Conservation (phyloP, 1,140 invertebrate species). For the Streblospio benedicti region DNA sequence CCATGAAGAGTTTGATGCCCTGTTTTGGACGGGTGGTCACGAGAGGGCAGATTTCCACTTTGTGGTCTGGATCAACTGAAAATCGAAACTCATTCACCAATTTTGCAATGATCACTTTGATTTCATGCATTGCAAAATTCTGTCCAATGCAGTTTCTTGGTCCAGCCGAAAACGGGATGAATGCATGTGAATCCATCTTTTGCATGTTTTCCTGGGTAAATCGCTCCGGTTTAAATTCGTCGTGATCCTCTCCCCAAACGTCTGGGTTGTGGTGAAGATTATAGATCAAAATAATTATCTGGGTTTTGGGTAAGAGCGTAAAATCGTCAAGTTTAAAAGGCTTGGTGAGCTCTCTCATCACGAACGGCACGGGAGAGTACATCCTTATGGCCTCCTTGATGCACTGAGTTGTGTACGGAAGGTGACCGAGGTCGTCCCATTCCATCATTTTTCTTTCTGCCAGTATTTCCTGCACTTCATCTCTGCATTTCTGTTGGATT, state of each 20-base stretch:
- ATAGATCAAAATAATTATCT: constrained; percentile 17
- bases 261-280: constrained; percentile 22
- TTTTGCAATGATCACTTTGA: constrained; percentile 26
- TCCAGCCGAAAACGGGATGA: constrained; percentile 29
- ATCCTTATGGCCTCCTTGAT: constrained; percentile 45
- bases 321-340: constrained; percentile 49
- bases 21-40: no score
- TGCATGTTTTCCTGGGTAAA: constrained; percentile 23
- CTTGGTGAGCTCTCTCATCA: constrained; percentile 60
- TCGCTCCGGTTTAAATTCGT: constrained; percentile 24
- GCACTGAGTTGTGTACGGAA: constrained; percentile 43
- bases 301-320: constrained; percentile 21
- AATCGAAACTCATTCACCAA: no score
- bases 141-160: constrained; percentile 29
- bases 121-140: constrained; percentile 29
- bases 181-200: constrained; percentile 22
- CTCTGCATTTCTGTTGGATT: constrained; percentile 65
- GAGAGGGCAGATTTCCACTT: no score
- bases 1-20: no score
- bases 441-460: constrained; percentile 50
- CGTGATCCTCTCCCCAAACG: constrained; percentile 23
- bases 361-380: constrained; percentile 53
- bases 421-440: constrained; percentile 29
- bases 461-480: constrained; percentile 64
- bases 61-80: no score